These are phyloP conservation scores for Napeogenes sylphis DNA, from an alignment of 2,888 invertebrate species.

Conservation along the genomic window DNA sequence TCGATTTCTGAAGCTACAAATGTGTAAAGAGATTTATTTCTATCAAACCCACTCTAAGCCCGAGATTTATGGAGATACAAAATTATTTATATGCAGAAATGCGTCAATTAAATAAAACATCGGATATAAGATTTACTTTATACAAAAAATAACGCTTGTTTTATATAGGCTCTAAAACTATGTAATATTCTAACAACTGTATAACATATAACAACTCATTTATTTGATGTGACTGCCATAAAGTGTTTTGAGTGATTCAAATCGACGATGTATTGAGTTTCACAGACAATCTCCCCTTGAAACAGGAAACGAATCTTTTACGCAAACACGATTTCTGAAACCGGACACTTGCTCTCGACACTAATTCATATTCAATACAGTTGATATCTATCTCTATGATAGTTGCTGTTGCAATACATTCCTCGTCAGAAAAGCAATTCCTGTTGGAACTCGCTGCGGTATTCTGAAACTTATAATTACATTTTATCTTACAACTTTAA, in stretches of 20 bases:
- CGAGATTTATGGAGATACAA: too few species aligned
- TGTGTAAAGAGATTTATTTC: too few species aligned
- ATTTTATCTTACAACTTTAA: constrained; percentile 1
- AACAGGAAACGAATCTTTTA: constrained; percentile 25
- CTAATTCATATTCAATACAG: constrained; percentile 31
- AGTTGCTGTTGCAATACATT: constrained; percentile 8
- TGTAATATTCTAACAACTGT: too few species aligned
- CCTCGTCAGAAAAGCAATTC: neutral
- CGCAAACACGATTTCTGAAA: constrained; percentile 42
- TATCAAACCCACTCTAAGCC: too few species aligned
- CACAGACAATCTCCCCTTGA: constrained; percentile 13
- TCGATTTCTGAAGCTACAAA: too few species aligned
- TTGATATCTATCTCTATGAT: neutral
- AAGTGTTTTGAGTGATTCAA: constrained; percentile 8
- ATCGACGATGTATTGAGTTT: constrained; percentile 9
- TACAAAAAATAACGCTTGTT: neutral
- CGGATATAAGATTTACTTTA: neutral
- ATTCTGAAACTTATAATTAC: constrained; percentile 6
- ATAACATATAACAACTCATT: neutral
- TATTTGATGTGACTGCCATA: neutral
- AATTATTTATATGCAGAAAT: too few species aligned
- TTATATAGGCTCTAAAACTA: too few species aligned
- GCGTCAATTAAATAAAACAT: too few species aligned
- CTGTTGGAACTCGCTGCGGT: constrained; percentile 4
- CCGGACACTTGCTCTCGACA: constrained; percentile 38